Base-by-base conservation (phyloP, 1,140 invertebrate genomes). In the Lepidurus arcticus region DNA sequence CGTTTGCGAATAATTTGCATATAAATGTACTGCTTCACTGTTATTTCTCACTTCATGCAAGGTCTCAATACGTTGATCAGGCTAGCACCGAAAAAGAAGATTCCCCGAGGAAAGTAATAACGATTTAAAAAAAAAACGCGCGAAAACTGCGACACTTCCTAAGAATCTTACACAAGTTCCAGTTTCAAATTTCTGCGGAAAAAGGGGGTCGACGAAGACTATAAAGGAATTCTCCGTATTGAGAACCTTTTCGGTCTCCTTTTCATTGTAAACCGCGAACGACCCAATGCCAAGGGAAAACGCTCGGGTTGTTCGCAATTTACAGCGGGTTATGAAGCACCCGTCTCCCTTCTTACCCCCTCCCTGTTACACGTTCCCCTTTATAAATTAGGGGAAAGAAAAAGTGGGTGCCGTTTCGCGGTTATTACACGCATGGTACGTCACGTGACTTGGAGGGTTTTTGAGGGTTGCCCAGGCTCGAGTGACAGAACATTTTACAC, bases 371-470 rank as follows among this genome's bases (percentile, higher is more conserved):
- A 21, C 53, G n/a, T 9, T 13, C 53, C 53, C 21, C 21, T 7
- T 21, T 7, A 6, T 65, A n/a, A 65, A 65, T 7, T 65, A n/a
- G 16, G 16, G 5, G 7, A 65, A 21, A 65, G 21, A 65, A 13
- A 65, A 65, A 65, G 16, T 65, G n/a, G n/a, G 53, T 7, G 53
- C 16, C 53, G 53, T 65, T 65, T 65, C 53, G 21, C 21, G 53
- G 53, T 16, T 13, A 65, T 65, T 65, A 65, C 53, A 65, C 53
- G 53, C 53, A 65, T 65, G 53, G 53, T 65, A 16, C 16, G 53
- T 65, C 53, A 65, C 53, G 53, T 65, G 53, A 65, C 53, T 65
- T 65, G 5, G n/a, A 4, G 53, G 53, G 53, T 11, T 13, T 13
- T n/a, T 13, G 53, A 21, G 53, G 53, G 16, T 13, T 21, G 16